Evolutionary conservation across 1,140 invertebrate genomes (phyloP).

Genomic region (Hylaeus volcanicus): DNA sequence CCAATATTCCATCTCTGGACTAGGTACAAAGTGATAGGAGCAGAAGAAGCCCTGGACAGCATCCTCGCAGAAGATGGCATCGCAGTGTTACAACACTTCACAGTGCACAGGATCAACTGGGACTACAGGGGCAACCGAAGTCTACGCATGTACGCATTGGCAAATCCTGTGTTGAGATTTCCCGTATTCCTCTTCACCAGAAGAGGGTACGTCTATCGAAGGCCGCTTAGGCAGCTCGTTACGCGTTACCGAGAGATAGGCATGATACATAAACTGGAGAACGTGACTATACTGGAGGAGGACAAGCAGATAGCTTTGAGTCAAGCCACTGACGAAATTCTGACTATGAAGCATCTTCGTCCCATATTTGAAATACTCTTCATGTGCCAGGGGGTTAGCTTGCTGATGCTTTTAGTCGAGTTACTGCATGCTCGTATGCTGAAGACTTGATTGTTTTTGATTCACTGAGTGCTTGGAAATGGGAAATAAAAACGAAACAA

Average conservation of each 20-base stretch:
- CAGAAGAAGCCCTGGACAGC: not conserved
- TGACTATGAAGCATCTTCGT: constrained; percentile 14
- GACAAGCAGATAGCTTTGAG: not conserved
- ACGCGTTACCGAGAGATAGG: constrained; percentile 30
- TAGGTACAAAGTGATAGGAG: constrained; percentile 17
- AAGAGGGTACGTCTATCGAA: constrained; percentile 5
- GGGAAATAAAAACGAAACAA: no score
- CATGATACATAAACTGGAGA: constrained; percentile 14
- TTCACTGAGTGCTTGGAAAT: no score
- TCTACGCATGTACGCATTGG: constrained; percentile 21
- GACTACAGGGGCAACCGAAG: constrained; percentile 12
- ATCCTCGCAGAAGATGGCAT: constrained; percentile 1
- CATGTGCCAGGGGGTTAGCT: not conserved
- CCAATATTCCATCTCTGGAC: not conserved
- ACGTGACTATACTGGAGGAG: constrained; percentile 4
- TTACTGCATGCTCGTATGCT: not conserved
- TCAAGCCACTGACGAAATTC: constrained; percentile 5
- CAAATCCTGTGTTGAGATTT: not conserved
- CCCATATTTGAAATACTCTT: constrained; percentile 23
- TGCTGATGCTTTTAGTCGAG: constrained; percentile 11
- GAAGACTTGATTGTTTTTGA: not conserved
- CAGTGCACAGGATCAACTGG: constrained; percentile 36
- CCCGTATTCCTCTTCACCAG: constrained; percentile 28
- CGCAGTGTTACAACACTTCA: constrained; percentile 22
- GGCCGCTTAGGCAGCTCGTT: not conserved